Evolutionary conservation across 2,797 vertebrate species (phyloP).

Genomic region (Poecilia picta): DNA sequence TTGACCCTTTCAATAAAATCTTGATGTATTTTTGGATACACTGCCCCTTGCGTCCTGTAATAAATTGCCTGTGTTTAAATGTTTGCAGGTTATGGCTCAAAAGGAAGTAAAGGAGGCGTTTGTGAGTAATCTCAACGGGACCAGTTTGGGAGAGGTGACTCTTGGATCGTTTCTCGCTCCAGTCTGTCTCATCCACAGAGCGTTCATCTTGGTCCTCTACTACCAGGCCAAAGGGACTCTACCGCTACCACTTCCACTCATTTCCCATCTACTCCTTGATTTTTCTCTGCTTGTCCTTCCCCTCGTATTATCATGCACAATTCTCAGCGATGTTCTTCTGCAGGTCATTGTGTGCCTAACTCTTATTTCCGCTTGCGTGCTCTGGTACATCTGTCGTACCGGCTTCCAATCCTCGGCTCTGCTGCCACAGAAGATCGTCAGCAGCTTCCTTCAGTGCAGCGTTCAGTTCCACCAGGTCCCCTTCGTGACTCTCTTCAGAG

Average conservation of each 20-base stretch:
- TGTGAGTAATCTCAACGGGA: conserved; percentile 92
- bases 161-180: conserved; percentile 85
- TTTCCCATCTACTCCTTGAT: conserved; percentile 84
- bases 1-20: neutral
- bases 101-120: conserved; percentile 90
- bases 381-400: conserved; percentile 74
- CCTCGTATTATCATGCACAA: conserved; percentile 85
- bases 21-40: neutral
- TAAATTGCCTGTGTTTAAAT: neutral
- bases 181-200: conserved; percentile 86
- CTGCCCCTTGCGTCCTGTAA: neutral
- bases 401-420: conserved; percentile 41
- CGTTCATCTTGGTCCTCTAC: conserved; percentile 83
- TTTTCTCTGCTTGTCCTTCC: conserved; percentile 86
- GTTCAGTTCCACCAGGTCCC: conserved; percentile 83
- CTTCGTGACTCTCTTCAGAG: conserved; percentile 88
- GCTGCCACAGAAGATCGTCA: conserved; percentile 57
- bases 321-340: conserved; percentile 81
- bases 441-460: conserved; percentile 76
- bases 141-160: conserved; percentile 86
- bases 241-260: conserved; percentile 68
- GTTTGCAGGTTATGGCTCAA: conserved; percentile 84
- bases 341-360: conserved; percentile 68
- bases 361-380: conserved; percentile 62
- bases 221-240: conserved; percentile 68